Percentiles rank a stretch among this genome's conserved stretches.
phyloP scores from a whole-genome alignment of 2,113 vertebrate genomes.

The Hyperoodon ampullatus region DNA sequence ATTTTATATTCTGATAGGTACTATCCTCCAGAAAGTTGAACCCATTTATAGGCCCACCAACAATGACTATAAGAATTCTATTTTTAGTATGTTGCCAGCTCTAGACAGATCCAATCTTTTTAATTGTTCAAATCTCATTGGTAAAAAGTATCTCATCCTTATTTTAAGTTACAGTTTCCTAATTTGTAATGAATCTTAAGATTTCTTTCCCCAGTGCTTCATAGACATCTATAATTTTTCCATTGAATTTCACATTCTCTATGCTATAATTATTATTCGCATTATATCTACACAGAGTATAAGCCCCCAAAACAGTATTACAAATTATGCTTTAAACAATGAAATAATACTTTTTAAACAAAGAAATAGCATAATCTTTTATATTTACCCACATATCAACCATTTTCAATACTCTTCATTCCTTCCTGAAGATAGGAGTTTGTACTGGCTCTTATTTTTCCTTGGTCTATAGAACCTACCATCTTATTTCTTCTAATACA shows the following conservation, averaged over 20 bases:
- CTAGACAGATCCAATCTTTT: not conserved
- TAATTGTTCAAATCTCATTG: not conserved
- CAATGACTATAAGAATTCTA: not conserved
- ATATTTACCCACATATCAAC: not conserved
- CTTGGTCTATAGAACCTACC: not conserved
- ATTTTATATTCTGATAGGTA: not conserved
- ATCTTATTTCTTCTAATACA: not conserved
- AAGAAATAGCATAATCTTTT: not conserved
- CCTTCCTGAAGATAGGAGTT: not conserved
- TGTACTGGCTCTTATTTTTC: not conserved
- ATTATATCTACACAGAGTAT: not conserved
- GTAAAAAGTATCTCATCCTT: not conserved
- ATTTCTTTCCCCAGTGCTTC: not conserved
- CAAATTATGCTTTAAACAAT: not conserved
- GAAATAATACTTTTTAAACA: not conserved
- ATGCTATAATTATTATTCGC: not conserved
- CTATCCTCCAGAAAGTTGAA: not conserved
- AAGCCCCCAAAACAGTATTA: not conserved
- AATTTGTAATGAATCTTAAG: not conserved
- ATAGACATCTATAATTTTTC: not conserved
- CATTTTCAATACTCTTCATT: not conserved
- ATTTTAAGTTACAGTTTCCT: not conserved
- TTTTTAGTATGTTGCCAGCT: not conserved
- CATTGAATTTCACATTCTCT: not conserved
- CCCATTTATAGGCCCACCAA: not conserved